Conservation (phyloP, 1,140 invertebrate species). For the Bicyclus anynana region DNA sequence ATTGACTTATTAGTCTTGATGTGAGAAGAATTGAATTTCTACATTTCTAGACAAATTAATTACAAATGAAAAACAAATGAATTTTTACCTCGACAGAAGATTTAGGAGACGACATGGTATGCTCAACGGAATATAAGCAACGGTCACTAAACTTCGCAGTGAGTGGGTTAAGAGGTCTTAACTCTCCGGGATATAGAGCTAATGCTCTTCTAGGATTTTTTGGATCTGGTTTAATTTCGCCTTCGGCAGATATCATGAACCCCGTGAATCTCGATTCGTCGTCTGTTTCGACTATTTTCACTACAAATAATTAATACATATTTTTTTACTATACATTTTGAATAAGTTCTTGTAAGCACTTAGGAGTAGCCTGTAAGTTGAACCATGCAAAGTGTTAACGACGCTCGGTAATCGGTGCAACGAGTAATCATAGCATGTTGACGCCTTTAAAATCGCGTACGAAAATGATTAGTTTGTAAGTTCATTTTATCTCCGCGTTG, state of each 20-base stretch:
- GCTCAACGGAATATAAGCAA: conserved; percentile 59
- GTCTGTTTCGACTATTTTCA: conserved; percentile 51
- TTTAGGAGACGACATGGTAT: conserved; percentile 42
- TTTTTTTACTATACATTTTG: neutral
- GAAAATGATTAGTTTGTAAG: no score
- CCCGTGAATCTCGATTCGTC: conserved; percentile 45
- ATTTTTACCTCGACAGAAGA: conserved; percentile 53
- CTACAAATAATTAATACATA: conserved; percentile 24
- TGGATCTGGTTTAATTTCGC: conserved; percentile 50
- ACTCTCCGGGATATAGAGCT: conserved; percentile 44
- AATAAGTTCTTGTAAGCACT: no score
- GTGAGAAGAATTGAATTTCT: no score
- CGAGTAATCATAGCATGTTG: no score
- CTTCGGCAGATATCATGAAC: conserved; percentile 66
- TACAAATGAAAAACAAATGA: neutral
- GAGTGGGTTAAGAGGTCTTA: conserved; percentile 38
- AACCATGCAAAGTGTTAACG: no score
- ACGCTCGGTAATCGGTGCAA: no score
- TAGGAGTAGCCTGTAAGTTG: no score
- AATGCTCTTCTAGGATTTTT: conserved; percentile 47
- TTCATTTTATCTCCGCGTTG: no score
- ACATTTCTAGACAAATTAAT: no score
- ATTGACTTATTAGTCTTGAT: no score
- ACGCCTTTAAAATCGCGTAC: no score
- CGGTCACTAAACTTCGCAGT: conserved; percentile 55